A percentile compares a stretch with the other conserved stretches of the same genome.
phyloP scores from a whole-genome alignment of 2,113 vertebrate species.

The Cyanistes caeruleus region DNA sequence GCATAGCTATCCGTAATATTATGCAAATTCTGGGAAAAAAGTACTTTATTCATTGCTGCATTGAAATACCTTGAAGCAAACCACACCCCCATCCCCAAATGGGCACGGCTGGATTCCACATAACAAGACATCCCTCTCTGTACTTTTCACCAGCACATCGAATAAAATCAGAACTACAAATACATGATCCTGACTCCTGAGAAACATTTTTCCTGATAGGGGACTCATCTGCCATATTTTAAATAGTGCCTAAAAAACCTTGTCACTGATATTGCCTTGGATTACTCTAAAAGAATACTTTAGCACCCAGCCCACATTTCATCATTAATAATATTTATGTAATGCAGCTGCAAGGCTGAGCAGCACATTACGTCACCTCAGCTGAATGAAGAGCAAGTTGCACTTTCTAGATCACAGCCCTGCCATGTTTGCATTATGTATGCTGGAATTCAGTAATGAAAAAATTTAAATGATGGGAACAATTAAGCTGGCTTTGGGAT shows the following conservation, averaged over 20 bases:
- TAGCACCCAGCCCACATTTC: background rate
- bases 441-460: background rate
- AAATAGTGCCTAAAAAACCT: background rate
- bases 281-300: background rate
- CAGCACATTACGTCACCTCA: background rate
- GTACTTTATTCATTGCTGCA: background rate
- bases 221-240: background rate
- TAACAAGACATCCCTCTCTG: background rate
- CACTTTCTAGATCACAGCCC: background rate
- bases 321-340: constrained; percentile 3
- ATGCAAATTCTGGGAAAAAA: background rate
- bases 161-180: background rate
- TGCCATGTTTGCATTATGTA: background rate
- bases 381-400: background rate
- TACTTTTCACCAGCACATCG: background rate
- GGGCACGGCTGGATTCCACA: background rate
- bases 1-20: background rate
- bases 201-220: background rate
- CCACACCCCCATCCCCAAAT: background rate
- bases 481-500: background rate
- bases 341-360: background rate
- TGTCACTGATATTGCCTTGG: background rate
- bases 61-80: background rate
- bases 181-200: background rate
- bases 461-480: background rate